Evolutionary conservation across 92 coral and sea anemone genomes (phyloP).

Genomic region (Heteractis magnifica): DNA sequence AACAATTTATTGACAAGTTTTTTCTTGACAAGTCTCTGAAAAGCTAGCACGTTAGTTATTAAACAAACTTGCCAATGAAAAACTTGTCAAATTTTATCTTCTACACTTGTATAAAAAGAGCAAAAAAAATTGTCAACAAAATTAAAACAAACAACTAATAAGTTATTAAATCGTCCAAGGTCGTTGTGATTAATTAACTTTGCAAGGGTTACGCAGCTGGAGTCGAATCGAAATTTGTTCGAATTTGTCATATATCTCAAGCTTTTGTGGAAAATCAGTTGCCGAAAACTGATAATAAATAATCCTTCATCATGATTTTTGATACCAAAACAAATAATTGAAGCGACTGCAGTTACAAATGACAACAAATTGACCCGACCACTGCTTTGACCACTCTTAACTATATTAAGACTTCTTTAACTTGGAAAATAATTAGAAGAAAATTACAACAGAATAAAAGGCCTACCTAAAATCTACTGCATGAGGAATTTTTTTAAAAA

Average conservation of each 20-base stretch:
- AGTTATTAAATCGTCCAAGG: neutral
- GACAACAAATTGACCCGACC: neutral
- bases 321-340: neutral
- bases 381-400: neutral
- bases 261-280: neutral
- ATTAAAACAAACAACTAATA: neutral
- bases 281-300: neutral
- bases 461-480: no score
- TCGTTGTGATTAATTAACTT: slow-evolving; percentile 2
- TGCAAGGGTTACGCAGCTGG: neutral
- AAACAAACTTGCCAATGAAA: no score
- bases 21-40: no score
- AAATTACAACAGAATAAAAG: no score
- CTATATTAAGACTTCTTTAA: neutral
- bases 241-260: slow-evolving; percentile 2
- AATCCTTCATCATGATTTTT: slow-evolving; percentile 2
- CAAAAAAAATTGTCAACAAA: no score
- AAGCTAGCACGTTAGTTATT: no score
- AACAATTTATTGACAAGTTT: no score
- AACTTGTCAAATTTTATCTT: no score
- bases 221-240: neutral
- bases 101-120: no score
- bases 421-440: neutral
- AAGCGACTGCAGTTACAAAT: neutral
- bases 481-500: no score